Base-by-base conservation (phyloP, 2,113 vertebrate genomes). In the Ciconia boyciana region DNA sequence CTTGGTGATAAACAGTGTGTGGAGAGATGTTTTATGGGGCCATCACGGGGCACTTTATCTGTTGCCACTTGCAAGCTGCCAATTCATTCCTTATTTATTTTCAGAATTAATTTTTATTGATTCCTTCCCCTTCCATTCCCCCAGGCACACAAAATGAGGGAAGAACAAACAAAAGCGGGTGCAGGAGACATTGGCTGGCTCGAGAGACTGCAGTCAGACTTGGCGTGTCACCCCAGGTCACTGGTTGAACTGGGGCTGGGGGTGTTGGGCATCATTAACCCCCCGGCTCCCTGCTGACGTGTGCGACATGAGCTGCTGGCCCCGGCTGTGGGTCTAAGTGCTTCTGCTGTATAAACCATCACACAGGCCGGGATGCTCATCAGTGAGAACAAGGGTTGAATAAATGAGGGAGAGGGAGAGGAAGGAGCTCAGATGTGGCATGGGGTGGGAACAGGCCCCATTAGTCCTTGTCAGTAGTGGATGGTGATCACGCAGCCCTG, bases 41-140 rank as follows among this genome's bases (percentile, higher is more conserved):
- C 90, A 92, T 88, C 92, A 54, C 0, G 0, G 96, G 90, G 55
- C 57, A 49, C 71, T 95, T 95, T 69, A 91, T 93, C 77, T 3
- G 1, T 43, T 92, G 90, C 94, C 44, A 41, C 80, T 84, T 81
- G 60, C 55, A 44, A 90, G 76, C 20, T 87, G 77, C 76, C 25
- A 32, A 91, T 86, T 87, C 1, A 0, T 81, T 93, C 83, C 83
- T 76, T 96, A 90, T 87, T 96, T 92, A 89, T 89, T 92, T 92
- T 55, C 69, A 26, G 90, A 89, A 90, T 93, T 68, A 83, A 82
- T 82, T 92, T 96, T 87, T 93, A 96, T 91, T 57, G 96, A 95
- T 93, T 94, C 79, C 43, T 83, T 77, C 58, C 75, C 29, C 61
- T 66, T 34, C 83, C 83, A 48, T 57, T 88, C 17, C 43, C 32